Evolutionary conservation across 2,888 invertebrate genomes (phyloP).

Genomic region (Ferdinandea cuprea): DNA sequence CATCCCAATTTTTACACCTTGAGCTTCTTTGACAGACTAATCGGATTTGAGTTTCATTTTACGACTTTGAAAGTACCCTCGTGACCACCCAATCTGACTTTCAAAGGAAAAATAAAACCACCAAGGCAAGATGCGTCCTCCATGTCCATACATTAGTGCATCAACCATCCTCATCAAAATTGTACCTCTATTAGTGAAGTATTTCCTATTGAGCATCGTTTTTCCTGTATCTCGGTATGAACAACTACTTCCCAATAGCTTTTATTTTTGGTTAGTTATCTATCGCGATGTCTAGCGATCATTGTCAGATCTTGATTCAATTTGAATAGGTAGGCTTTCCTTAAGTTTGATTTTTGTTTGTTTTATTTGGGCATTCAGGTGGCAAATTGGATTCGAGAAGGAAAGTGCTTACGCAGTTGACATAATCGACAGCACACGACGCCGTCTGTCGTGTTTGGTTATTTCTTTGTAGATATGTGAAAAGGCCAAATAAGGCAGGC

Average conservation of each 20-base stretch:
- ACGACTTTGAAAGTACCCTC: too few species aligned
- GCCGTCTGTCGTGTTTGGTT: constrained; percentile 53
- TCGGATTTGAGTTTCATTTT: too few species aligned
- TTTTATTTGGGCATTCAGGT: constrained; percentile 53
- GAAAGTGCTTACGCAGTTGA: constrained; percentile 73
- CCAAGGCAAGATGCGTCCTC: too few species aligned
- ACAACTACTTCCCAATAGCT: constrained; percentile 28
- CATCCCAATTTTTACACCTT: too few species aligned
- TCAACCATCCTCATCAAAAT: too few species aligned
- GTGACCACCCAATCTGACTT: too few species aligned
- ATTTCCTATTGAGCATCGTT: constrained; percentile 40
- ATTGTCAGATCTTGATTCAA: constrained; percentile 25
- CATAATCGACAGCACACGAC: constrained; percentile 71
- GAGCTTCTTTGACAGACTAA: too few species aligned
- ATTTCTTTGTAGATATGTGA: constrained; percentile 31
- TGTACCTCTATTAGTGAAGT: constrained; percentile 28
- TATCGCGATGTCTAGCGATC: constrained; percentile 21
- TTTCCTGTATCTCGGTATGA: constrained; percentile 40
- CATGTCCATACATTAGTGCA: too few species aligned
- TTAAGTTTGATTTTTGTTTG: too few species aligned
- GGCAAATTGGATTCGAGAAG: constrained; percentile 52
- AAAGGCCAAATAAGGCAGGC: constrained; percentile 73
- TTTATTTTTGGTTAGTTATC: constrained; percentile 18
- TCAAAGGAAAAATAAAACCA: too few species aligned
- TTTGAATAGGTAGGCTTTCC: constrained; percentile 2